Conservation (phyloP, 2,797 vertebrate genomes). For the Cottoperca gobio region DNA sequence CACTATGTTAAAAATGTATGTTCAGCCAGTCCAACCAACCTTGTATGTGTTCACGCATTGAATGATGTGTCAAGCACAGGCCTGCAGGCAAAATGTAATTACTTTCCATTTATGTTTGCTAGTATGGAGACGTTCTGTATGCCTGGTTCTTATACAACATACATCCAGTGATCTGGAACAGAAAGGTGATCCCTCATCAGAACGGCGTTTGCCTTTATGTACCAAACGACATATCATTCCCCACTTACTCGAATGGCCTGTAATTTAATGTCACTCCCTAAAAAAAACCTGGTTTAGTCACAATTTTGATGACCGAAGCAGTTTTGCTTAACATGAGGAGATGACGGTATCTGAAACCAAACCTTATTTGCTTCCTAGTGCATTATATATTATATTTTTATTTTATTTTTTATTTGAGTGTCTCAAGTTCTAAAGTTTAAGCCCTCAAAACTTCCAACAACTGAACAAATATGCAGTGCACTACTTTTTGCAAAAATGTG, state of each 20-base stretch:
- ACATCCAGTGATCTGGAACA: slow-evolving; percentile 43
- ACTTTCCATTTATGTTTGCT: slow-evolving; percentile 42
- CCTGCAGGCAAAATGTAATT: slow-evolving; percentile 59
- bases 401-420: background rate
- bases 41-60: slow-evolving; percentile 20
- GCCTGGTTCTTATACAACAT: slow-evolving; percentile 33
- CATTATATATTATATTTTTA: too few species aligned
- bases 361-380: background rate
- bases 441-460: background rate
- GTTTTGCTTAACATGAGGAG: slow-evolving; percentile 1
- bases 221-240: slow-evolving; percentile 29
- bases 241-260: slow-evolving; percentile 19
- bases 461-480: background rate
- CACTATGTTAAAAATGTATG: slow-evolving; percentile 27
- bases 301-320: background rate
- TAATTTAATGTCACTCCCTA: background rate
- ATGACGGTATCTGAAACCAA: background rate
- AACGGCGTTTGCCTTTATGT: slow-evolving; percentile 19
- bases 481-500: background rate
- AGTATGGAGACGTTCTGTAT: slow-evolving; percentile 4
- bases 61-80: slow-evolving; percentile 36
- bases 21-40: slow-evolving; percentile 20
- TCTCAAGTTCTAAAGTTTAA: too few species aligned
- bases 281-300: slow-evolving; percentile 1
- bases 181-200: slow-evolving; percentile 25